A percentile compares a stretch with the other conserved stretches of the same genome.
phyloP scores from a whole-genome alignment of 1,140 invertebrate genomes.

The Copidosoma floridanum region DNA sequence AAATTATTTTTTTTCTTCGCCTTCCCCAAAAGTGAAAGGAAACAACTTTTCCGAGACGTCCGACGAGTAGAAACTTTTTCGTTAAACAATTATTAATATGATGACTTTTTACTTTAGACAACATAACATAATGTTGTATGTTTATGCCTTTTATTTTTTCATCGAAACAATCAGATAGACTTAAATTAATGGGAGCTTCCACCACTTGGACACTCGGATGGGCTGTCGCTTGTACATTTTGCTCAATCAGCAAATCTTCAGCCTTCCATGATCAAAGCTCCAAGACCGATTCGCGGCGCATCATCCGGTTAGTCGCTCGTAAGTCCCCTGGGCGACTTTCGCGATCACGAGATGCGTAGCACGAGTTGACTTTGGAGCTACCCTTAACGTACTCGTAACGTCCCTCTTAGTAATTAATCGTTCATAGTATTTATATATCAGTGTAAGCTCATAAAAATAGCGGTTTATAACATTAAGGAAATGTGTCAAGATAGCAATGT shows the following conservation, averaged over 20 bases:
- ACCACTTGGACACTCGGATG: slow-evolving; percentile 40
- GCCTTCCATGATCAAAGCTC: slow-evolving; percentile 13
- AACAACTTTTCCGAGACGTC: slow-evolving; percentile 37
- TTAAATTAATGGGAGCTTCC: slow-evolving; percentile 28
- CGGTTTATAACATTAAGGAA: slow-evolving; percentile 15
- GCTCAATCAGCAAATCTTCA: slow-evolving; percentile 25
- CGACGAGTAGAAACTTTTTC: slow-evolving; percentile 38
- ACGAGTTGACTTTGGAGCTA: slow-evolving; percentile 7
- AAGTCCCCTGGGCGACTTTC: no score
- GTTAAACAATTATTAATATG: no score
- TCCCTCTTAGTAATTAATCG: slow-evolving; percentile 32
- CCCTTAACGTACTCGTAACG: no score
- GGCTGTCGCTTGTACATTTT: slow-evolving; percentile 28
- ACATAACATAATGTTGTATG: no score
- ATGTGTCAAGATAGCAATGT: slow-evolving; percentile 21
- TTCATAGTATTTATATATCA: slow-evolving; percentile 42
- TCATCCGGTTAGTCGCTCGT: neutral
- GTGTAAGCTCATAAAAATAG: slow-evolving; percentile 33
- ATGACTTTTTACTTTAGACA: no score
- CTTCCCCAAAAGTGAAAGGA: slow-evolving; percentile 25
- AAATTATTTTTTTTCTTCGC: slow-evolving; percentile 23
- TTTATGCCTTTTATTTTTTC: no score
- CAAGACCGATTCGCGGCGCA: neutral
- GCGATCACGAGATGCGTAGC: no score
- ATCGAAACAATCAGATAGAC: no score